These are phyloP conservation scores for Achlya flavicornis DNA, from an alignment of 2,888 invertebrate genomes.

Conservation along the genomic window DNA sequence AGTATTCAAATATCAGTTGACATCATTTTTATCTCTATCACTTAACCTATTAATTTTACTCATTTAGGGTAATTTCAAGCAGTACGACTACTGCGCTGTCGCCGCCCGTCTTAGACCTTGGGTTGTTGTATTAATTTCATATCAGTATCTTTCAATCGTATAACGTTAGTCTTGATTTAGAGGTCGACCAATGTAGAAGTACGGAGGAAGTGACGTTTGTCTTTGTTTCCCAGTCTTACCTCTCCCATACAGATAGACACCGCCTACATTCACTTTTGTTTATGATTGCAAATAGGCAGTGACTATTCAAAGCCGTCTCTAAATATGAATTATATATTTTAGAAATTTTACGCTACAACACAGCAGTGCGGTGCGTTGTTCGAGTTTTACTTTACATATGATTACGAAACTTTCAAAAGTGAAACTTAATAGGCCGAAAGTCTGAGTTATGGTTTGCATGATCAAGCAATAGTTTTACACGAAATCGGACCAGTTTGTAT, in stretches of 20 bases:
- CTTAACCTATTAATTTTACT: not conserved
- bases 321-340: constrained; percentile 21
- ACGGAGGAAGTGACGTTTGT: constrained; percentile 50
- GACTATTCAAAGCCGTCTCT: constrained; percentile 29
- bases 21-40: not conserved
- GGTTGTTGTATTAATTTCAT: constrained; percentile 2
- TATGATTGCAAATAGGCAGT: constrained; percentile 45
- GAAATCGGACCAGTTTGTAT: not conserved
- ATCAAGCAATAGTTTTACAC: not conserved
- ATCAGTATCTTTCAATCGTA: constrained; percentile 23
- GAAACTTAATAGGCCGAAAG: constrained; percentile 41
- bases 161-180: constrained; percentile 40
- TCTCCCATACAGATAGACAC: constrained; percentile 49
- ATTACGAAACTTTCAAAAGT: constrained; percentile 68
- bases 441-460: constrained; percentile 8
- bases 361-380: constrained; percentile 17
- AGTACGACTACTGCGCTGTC: not conserved
- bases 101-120: constrained; percentile 1
- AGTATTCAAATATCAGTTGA: not conserved
- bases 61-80: not conserved
- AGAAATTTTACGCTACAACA: not conserved
- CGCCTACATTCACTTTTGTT: constrained; percentile 80
- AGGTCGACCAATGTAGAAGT: constrained; percentile 42
- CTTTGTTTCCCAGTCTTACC: constrained; percentile 64
- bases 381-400: constrained; percentile 42